These are phyloP conservation scores for Heterotis niloticus DNA, from an alignment of 2,113 vertebrate species.

Conservation along the genomic window DNA sequence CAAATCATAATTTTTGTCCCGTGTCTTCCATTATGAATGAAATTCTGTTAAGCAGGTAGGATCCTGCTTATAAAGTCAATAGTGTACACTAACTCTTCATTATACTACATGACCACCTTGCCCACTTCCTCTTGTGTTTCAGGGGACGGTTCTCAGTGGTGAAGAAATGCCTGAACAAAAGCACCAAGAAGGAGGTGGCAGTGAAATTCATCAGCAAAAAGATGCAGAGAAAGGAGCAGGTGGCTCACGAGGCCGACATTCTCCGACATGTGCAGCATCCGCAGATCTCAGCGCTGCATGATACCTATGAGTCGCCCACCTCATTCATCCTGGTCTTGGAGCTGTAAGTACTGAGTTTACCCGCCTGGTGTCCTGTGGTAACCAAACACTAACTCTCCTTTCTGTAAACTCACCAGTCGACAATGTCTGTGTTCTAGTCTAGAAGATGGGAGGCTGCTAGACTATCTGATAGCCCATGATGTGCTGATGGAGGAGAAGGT, in stretches of 20 bases:
- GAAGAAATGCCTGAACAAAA: slow-evolving; percentile 87
- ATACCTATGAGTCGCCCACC: slow-evolving; percentile 84
- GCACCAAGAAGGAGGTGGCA: slow-evolving; percentile 86
- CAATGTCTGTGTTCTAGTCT: slow-evolving; percentile 77
- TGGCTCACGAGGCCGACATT: slow-evolving; percentile 85
- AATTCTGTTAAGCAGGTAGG: too few relatives aligned
- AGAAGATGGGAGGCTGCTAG: slow-evolving; percentile 85
- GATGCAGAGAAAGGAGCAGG: slow-evolving; percentile 96
- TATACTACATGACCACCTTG: not conserved
- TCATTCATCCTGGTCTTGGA: slow-evolving; percentile 86
- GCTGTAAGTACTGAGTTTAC: slow-evolving; percentile 72
- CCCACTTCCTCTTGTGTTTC: slow-evolving; percentile 3
- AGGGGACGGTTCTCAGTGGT: slow-evolving; percentile 97
- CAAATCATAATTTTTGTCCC: too few relatives aligned
- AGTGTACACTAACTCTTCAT: too few relatives aligned
- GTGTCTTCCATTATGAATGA: too few relatives aligned
- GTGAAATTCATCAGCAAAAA: slow-evolving; percentile 95
- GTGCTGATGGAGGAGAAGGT: slow-evolving; percentile 97
- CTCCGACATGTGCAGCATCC: slow-evolving; percentile 83
- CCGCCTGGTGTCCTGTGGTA: not conserved
- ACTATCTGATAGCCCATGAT: slow-evolving; percentile 91
- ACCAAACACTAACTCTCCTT: too few relatives aligned
- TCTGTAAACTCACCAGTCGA: too few relatives aligned
- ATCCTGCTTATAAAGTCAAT: too few relatives aligned
- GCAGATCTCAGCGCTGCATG: slow-evolving; percentile 82